Evolutionary conservation across 2,797 vertebrate species (phyloP).

Genomic region (Girardinus metallicus): DNA sequence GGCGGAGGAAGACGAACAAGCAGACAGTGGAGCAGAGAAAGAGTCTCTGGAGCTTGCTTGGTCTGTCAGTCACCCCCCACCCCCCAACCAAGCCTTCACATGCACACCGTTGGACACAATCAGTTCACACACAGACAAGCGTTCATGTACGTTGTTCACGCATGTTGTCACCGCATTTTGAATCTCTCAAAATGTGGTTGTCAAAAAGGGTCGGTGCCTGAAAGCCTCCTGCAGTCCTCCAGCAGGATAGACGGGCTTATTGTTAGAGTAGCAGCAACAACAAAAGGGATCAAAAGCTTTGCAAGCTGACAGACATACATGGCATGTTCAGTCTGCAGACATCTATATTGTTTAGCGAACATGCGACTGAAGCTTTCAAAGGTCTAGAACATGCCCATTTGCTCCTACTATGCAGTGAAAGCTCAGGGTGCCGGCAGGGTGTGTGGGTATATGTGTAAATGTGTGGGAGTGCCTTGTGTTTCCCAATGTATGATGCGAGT

Average conservation of each 20-base stretch:
- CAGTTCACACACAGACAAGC: constrained; percentile 34
- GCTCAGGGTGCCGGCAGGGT: constrained; percentile 22
- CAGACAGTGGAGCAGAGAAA: constrained; percentile 61
- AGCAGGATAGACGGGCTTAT: constrained; percentile 59
- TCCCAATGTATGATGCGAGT: constrained; percentile 3
- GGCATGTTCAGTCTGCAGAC: constrained; percentile 41
- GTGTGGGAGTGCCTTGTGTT: constrained; percentile 21
- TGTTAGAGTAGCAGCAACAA: constrained; percentile 59
- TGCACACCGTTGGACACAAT: constrained; percentile 38
- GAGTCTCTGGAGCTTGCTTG: constrained; percentile 64
- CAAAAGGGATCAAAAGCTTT: constrained; percentile 67
- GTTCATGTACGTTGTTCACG: constrained; percentile 31
- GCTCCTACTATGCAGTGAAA: constrained; percentile 27
- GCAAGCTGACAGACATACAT: constrained; percentile 64
- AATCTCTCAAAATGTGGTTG: constrained; percentile 69
- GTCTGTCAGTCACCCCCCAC: constrained; percentile 78
- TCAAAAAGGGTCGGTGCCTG: constrained; percentile 72
- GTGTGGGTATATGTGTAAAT: constrained; percentile 31
- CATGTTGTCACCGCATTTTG: constrained; percentile 62
- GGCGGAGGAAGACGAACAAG: constrained; percentile 64
- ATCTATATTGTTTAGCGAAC: constrained; percentile 58
- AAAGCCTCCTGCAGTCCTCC: constrained; percentile 65
- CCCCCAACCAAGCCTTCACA: constrained; percentile 50
- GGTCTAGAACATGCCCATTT: constrained; percentile 23
- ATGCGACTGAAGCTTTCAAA: constrained; percentile 48